Percentiles rank a stretch among this genome's conserved stretches.
Conservation (phyloP, 2,113 vertebrate species). For the Oriolus oriolus region DNA sequence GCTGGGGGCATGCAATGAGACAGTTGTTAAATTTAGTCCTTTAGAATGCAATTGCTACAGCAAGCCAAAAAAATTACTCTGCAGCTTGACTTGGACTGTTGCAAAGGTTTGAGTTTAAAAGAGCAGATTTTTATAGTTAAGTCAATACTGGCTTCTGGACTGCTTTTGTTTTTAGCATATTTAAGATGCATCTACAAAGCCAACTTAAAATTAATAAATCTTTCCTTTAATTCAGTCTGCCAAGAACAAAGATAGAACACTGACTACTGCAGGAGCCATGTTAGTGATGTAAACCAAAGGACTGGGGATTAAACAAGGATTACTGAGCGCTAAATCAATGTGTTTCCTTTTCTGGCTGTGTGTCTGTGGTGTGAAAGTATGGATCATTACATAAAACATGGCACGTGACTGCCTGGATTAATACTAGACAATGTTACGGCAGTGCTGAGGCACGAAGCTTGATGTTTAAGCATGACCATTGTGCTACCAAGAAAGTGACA, state of each 20-base stretch:
- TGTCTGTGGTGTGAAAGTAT: slow-evolving; percentile 37
- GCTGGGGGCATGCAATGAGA: not conserved
- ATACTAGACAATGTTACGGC: not conserved
- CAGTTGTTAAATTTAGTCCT: not conserved
- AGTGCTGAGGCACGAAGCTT: not conserved
- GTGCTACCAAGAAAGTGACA: not conserved
- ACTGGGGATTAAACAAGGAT: slow-evolving; percentile 55
- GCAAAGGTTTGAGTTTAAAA: not conserved
- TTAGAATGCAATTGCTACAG: not conserved
- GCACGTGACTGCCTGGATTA: slow-evolving; percentile 20
- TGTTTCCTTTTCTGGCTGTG: slow-evolving; percentile 50
- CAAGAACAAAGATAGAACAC: slow-evolving; percentile 46
- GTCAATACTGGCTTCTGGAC: not conserved
- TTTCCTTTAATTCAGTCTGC: slow-evolving; percentile 37
- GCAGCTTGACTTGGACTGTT: not conserved
- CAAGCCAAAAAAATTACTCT: not conserved
- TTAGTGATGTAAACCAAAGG: slow-evolving; percentile 52
- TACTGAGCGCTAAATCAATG: slow-evolving; percentile 42
- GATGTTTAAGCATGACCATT: not conserved
- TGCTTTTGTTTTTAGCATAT: not conserved
- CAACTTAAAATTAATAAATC: slow-evolving; percentile 51
- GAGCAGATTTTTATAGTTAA: slow-evolving; percentile 25
- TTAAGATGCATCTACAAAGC: slow-evolving; percentile 35
- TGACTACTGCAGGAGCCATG: slow-evolving; percentile 39
- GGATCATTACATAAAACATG: slow-evolving; percentile 13